These are phyloP conservation scores for Lissonota sp. DNA, from an alignment of 2,888 invertebrate genomes.

Conservation along the genomic window DNA sequence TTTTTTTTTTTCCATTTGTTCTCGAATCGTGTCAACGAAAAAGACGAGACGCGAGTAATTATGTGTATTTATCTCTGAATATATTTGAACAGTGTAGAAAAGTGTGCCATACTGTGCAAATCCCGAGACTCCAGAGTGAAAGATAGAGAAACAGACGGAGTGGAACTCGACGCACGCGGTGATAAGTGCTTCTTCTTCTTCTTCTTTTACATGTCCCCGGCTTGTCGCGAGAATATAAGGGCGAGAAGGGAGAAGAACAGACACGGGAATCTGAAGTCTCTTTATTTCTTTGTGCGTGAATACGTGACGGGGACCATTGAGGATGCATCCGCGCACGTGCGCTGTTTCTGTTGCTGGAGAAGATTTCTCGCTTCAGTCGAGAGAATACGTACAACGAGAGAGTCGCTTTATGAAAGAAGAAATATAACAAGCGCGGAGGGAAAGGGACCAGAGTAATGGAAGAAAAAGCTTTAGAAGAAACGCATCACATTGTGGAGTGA, in stretches of 20 bases:
- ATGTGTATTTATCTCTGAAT: background rate
- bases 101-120: slow-evolving; percentile 30
- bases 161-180: slow-evolving; percentile 15
- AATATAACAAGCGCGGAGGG: slow-evolving; percentile 15
- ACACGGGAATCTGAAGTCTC: slow-evolving; percentile 23
- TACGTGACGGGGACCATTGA: slow-evolving; percentile 56
- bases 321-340: slow-evolving; percentile 64
- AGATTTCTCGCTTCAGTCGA: background rate
- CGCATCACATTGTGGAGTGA: slow-evolving; percentile 6
- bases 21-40: background rate
- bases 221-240: too few relatives aligned
- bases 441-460: slow-evolving; percentile 9
- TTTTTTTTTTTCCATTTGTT: background rate
- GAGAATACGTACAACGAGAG: slow-evolving; percentile 31
- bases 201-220: background rate
- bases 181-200: slow-evolving; percentile 5
- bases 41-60: background rate
- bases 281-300: slow-evolving; percentile 54
- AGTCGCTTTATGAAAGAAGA: slow-evolving; percentile 20
- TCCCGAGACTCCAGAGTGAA: background rate
- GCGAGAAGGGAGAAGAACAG: slow-evolving; percentile 36
- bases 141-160: slow-evolving; percentile 3
- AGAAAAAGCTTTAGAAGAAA: slow-evolving; percentile 30
- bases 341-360: slow-evolving; percentile 2
- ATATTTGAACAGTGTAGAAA: slow-evolving; percentile 8